Evolutionary conservation across 2,797 vertebrate genomes (phyloP).

Genomic region (Myoxocephalus aenaeus): DNA sequence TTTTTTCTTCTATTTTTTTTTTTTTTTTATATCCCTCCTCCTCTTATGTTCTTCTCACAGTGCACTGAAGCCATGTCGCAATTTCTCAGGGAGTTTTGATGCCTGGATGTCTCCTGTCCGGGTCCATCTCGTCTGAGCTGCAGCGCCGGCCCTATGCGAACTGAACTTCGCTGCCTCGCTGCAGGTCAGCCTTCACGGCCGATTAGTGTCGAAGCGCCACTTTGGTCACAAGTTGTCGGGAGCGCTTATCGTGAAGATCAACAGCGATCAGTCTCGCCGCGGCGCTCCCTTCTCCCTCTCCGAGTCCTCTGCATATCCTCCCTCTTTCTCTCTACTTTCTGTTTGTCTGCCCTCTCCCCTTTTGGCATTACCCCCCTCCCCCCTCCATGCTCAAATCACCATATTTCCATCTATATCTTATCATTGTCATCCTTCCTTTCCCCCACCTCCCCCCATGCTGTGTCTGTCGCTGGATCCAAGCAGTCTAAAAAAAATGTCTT

Average conservation of each 20-base stretch:
- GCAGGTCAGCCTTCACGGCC: constrained; percentile 98
- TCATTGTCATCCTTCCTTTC: constrained; percentile 58
- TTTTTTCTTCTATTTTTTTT: not conserved
- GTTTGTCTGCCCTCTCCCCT: constrained; percentile 75
- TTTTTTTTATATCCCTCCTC: constrained; percentile 1
- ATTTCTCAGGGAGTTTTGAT: constrained; percentile 87
- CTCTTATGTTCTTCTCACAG: constrained; percentile 77
- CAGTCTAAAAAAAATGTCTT: constrained; percentile 33
- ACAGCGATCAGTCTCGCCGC: constrained; percentile 85
- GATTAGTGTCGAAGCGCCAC: constrained; percentile 97
- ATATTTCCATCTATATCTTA: constrained; percentile 77
- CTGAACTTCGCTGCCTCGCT: constrained; percentile 92
- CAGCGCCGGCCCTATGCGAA: constrained; percentile 87
- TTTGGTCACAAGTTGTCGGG: constrained; percentile 94
- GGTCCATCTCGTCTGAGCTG: constrained; percentile 84
- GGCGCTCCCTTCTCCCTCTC: constrained; percentile 51
- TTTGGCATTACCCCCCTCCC: constrained; percentile 69
- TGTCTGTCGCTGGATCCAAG: constrained; percentile 28
- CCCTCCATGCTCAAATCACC: constrained; percentile 76
- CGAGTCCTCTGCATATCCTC: constrained; percentile 64
- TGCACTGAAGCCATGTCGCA: constrained; percentile 83
- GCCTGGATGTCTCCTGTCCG: constrained; percentile 95
- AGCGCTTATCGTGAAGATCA: constrained; percentile 93
- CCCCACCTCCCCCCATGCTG: constrained; percentile 48
- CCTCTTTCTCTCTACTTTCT: constrained; percentile 61